Evolutionary conservation across 2,113 vertebrate genomes (phyloP), one percentile per base, ranked within the genome.

Genomic region (Hippopotamus amphibius): DNA sequence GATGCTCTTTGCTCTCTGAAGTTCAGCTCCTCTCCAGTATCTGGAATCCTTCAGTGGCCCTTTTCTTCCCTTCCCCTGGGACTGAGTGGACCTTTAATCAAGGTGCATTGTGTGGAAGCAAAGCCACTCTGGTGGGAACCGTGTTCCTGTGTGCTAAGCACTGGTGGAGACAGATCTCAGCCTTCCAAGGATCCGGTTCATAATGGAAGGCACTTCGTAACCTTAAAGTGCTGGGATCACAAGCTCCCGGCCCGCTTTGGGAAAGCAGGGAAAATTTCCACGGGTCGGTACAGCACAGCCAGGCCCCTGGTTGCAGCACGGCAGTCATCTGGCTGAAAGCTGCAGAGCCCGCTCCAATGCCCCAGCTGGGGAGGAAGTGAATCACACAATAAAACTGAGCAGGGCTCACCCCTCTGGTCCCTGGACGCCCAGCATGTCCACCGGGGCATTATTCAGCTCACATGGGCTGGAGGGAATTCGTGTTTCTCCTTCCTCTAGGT

Each of bases 361-460:
- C 4, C 94, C 94, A 92, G 92, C 79, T 96, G 59, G 8, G 41
- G 7, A 85, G 82, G 63, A 93, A 93, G 87, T 87, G 87, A 93
- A 90, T 87, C 74, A 15, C 48, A 5, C 37, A 66, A 19, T 66
- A 68, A 88, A 93, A 41, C 82, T 1, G 2, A 91, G 19, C 13
- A 2, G 5, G 33, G 43, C 48, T 91, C 89, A 68, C 72, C 69
- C 61, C 90, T 61, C 79, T 28, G 76, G 66, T 68, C 41, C 59
- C 79, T 69, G 68, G 48, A 26, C 50, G 48, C 46, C 74, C 61
- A 57, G 37, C 41, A 2, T 14, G 68, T n/a, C 80, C 43, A 15
- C 12, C 14, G 74, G 19, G 11, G 9, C 17, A 0, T 15, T 33
- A 77, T 41, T 59, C 59, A 76, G 68, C 24, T 76, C 95, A 41